phyloP scores from a whole-genome alignment of 2,797 vertebrate species.

The Coregonus sp. region DNA sequence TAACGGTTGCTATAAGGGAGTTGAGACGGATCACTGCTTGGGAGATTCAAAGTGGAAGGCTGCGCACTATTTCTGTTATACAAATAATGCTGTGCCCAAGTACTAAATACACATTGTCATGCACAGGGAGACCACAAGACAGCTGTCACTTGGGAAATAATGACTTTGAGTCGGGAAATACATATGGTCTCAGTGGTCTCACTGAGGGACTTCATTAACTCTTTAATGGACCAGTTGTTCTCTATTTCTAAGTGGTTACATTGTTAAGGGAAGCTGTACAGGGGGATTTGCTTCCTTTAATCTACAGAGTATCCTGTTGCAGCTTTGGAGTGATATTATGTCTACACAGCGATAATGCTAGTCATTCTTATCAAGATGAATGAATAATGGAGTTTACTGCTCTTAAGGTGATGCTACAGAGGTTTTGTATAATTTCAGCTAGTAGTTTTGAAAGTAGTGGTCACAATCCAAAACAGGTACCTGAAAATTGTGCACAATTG shows the following conservation, averaged over 20 bases:
- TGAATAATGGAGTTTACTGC: not conserved
- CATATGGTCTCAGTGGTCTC: slow-evolving; percentile 25
- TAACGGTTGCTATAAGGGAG: not conserved
- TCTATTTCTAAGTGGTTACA: slow-evolving; percentile 23
- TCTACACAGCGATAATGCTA: not conserved
- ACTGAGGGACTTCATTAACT: slow-evolving; percentile 43
- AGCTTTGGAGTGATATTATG: not conserved
- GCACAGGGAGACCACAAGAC: slow-evolving; percentile 25
- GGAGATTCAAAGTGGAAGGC: not conserved
- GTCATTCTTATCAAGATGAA: not conserved
- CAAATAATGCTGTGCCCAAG: slow-evolving; percentile 22
- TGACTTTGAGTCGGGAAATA: slow-evolving; percentile 18
- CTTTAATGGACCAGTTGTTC: slow-evolving; percentile 39
- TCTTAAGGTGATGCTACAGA: too few relatives aligned
- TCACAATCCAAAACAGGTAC: too few relatives aligned
- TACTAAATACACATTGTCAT: slow-evolving; percentile 28
- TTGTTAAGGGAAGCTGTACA: not conserved
- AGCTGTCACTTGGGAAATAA: slow-evolving; percentile 28
- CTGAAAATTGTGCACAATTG: too few relatives aligned
- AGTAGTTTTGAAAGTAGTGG: too few relatives aligned
- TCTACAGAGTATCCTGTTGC: not conserved
- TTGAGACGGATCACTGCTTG: not conserved
- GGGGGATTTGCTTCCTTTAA: not conserved
- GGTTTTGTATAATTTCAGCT: too few relatives aligned
- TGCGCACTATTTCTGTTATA: slow-evolving; percentile 4